A percentile compares a stretch with the other conserved stretches of the same genome.
These are phyloP conservation scores for Thunnus thynnus DNA, from an alignment of 2,113 vertebrate genomes.

Conservation along the genomic window DNA sequence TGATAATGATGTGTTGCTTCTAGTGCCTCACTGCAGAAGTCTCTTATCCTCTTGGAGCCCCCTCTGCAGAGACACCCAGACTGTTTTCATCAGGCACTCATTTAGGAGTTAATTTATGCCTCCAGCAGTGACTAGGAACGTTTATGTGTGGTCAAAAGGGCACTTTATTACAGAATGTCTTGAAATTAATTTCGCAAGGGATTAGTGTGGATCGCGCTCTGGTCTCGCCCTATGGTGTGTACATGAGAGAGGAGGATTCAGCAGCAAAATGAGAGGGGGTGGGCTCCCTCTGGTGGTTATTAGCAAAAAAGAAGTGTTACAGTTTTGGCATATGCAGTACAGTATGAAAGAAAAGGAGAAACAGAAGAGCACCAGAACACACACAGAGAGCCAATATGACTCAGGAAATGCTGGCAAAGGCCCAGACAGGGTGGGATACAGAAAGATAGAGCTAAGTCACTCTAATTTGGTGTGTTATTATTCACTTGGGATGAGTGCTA, in stretches of 20 bases:
- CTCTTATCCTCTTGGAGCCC: constrained; percentile 1
- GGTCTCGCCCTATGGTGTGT: constrained; percentile 41
- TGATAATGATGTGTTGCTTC: constrained; percentile 49
- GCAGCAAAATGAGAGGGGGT: constrained; percentile 3
- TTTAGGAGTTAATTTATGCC: constrained; percentile 75
- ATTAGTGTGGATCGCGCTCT: constrained; percentile 63
- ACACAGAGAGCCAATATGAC: constrained; percentile 37
- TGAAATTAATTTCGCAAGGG: constrained; percentile 75
- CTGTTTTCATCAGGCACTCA: constrained; percentile 66
- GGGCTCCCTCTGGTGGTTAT: constrained; percentile 74
- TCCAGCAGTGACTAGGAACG: constrained; percentile 43
- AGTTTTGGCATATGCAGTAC: neutral
- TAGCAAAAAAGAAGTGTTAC: neutral
- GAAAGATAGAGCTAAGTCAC: constrained; percentile 76
- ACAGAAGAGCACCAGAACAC: constrained; percentile 16
- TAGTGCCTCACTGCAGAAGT: constrained; percentile 32
- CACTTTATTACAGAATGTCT: constrained; percentile 75
- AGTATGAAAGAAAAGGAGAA: constrained; percentile 2
- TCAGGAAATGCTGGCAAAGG: constrained; percentile 46
- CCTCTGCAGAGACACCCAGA: constrained; percentile 39
- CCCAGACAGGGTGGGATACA: constrained; percentile 41
- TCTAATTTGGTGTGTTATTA: constrained; percentile 77
- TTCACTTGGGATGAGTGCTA: constrained; percentile 69
- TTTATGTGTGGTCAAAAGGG: constrained; percentile 66
- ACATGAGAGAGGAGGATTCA: neutral